Conservation (phyloP, 2,888 invertebrate genomes). For the Drosophila picticornis region DNA sequence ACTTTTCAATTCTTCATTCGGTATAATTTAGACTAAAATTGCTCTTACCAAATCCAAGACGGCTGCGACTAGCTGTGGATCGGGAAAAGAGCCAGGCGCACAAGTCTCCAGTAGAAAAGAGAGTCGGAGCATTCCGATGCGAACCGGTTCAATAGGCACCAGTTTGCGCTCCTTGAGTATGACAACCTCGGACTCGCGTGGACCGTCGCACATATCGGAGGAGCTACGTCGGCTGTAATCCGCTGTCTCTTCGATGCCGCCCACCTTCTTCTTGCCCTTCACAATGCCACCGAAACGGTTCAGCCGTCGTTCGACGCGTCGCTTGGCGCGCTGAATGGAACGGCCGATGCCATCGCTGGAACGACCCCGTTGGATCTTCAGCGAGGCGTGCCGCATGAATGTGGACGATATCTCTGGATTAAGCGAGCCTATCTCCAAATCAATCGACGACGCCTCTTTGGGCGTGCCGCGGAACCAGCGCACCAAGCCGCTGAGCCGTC, state of each 20-base stretch:
- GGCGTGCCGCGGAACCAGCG: slow-evolving; percentile 89
- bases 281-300: slow-evolving; percentile 93
- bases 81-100: slow-evolving; percentile 97
- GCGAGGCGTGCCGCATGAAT: slow-evolving; percentile 86
- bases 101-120: slow-evolving; percentile 97
- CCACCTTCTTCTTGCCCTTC: slow-evolving; percentile 95
- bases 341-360: slow-evolving; percentile 87
- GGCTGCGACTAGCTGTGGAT: slow-evolving; percentile 97
- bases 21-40: background rate
- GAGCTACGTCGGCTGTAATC: slow-evolving; percentile 93
- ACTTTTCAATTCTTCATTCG: background rate
- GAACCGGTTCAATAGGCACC: slow-evolving; percentile 91
- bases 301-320: slow-evolving; percentile 95
- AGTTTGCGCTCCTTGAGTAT: slow-evolving; percentile 94
- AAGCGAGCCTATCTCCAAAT: slow-evolving; percentile 86
- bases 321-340: slow-evolving; percentile 92
- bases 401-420: slow-evolving; percentile 88
- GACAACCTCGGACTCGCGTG: slow-evolving; percentile 94
- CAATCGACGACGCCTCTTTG: slow-evolving; percentile 86
- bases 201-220: slow-evolving; percentile 91
- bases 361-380: slow-evolving; percentile 85
- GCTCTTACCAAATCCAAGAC: slow-evolving; percentile 94
- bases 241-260: slow-evolving; percentile 94
- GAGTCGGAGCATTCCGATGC: slow-evolving; percentile 95
- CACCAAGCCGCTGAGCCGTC: slow-evolving; percentile 90